Evolutionary conservation across 2,888 invertebrate genomes (phyloP), one percentile per base, ranked within the genome.

Genomic region (Trissolcus japonicus): DNA sequence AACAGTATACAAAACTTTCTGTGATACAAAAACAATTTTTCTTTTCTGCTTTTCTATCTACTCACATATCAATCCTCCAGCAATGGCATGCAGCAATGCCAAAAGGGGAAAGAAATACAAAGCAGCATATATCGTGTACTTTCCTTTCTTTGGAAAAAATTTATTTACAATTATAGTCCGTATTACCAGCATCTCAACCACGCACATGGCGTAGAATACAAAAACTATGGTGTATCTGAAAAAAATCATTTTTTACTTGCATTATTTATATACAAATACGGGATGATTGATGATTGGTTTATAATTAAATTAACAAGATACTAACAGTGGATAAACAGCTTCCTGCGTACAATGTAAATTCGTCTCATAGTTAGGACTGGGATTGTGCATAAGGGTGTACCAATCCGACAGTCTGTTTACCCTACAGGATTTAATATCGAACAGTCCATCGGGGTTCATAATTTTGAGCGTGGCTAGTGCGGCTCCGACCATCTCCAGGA

Each of bases 311-410:
- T 6, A 46, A 14, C 16, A 6, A 46, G 17, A 68, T 79, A 80
- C 94, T 93, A 92, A 98, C 96, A 99, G 90, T 53, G 99, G 99
- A 91, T 97, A 99, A 0, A 98, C 98, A 68, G 98, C 97, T 90
- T 99, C 99, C 86, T 99, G 98, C 0, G 98, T 98, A 89, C 99
- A 99, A 89, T 97, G 94, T 63, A 98, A 89, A 16, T 94, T 94
- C 77, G 93, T 93, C 71, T 95, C 95, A 90, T 97, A 98, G 89
- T 97, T 95, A 0, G 98, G 97, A 80, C 93, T 94, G 6, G 99
- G 99, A 90, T 99, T 99, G 85, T 97, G 93, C 76, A 99, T 92
- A 81, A 98, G 90, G 0, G 98, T 98, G 88, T 99, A 99, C 98
- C 98, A 99, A 90, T 99, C 99, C 0, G 97, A 94, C 19, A 99